Base-by-base conservation (phyloP, 2,797 vertebrate genomes). In the Hirundo rustica region DNA sequence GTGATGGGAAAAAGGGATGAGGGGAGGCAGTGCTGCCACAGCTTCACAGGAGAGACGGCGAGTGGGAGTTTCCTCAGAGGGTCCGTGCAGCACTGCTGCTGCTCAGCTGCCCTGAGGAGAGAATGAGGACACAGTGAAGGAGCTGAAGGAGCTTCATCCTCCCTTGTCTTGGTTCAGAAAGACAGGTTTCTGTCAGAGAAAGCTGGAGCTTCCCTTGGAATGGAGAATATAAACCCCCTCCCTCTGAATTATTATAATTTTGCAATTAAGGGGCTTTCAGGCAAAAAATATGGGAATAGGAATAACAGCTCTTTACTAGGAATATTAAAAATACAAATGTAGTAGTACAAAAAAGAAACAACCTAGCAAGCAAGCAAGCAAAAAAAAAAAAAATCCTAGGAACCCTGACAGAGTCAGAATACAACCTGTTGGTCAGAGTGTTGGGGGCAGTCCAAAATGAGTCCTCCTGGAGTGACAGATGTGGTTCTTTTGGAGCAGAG, bases 41-140 rank as follows among this genome's bases (percentile, higher is more conserved):
- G 64, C 18, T 57, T 29, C 7, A 4, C 7, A 22, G 55, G 55
- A 26, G 18, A 38, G 23, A 3, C 18, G 10, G 13, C 0, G 0
- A 9, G 6, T 1, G 7, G 27, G 11, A 34, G 27, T 36, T 44
- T 20, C 38, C 9, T 13, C 54, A 0, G 5, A 21, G 7, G n/a
- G 10, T 22, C 26, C 9, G 0, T 1, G 4, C 5, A 36, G 34
- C 38, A 12, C 42, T 45, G 55, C 29, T 50, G 53, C 62, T 61
- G 74, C 26, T 44, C 79, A 36, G 36, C 66, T 1, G 8, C 34
- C n/a, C 72, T 27, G 30, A 10, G 6, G 10, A 68, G 34, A 32
- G 8, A 22, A 26, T 14, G 26, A n/a, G 0, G 3, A 11, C 1
- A 13, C 36, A 30, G 26, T 7, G 30, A 22, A 26, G 57, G 22